Base-by-base conservation (phyloP, 2,113 vertebrate species). In the Clarias gariepinus region DNA sequence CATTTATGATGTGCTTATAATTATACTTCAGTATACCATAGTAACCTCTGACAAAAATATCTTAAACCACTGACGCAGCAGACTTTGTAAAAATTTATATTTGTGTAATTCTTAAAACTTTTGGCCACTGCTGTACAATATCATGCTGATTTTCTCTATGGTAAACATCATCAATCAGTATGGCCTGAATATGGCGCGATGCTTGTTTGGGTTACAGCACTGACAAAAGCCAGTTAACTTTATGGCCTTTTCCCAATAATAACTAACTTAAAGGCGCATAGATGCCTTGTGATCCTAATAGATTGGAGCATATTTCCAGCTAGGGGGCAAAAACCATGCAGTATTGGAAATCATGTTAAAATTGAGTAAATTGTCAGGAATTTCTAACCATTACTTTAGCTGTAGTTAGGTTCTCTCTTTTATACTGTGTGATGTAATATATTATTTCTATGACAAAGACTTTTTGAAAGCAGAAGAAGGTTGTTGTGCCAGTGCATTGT, bases 401-500 rank as follows among this genome's bases (percentile, higher is more conserved):
- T 83, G 30, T 52, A 71, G 28, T 53, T 28, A 55, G 53, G 11
- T 19, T 58, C 18, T 47, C 0, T 61, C 6, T 36, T 18, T 41
- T 64, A 3, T 15, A 52, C 1, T 64, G 61, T 63, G 71, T 77
- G 28, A 63, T 82, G 18, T 52, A 28, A 47, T 47, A 7, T 30
- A n/a, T 66, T 66, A 16, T 78, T 55, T 64, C 19, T 79, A 52
- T 64, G 30, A 79, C 25, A 78, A 33, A 79, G 15, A 47, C 28
- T 53, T 64, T 77, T 66, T 68, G 73, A 61, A 76, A 63, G 71
- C 83, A 85, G 33, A 53, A 66, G 74, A 85, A 78, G 47, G 41
- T 85, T 85, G 36, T 64, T 66, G 52, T 74, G 33, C 55, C 71
- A 76, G 23, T 85, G n/a, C 68, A 52, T 57, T 83, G 76, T 83